Conservation (phyloP, 2,888 invertebrate genomes). For the Plagiodera versicolora region DNA sequence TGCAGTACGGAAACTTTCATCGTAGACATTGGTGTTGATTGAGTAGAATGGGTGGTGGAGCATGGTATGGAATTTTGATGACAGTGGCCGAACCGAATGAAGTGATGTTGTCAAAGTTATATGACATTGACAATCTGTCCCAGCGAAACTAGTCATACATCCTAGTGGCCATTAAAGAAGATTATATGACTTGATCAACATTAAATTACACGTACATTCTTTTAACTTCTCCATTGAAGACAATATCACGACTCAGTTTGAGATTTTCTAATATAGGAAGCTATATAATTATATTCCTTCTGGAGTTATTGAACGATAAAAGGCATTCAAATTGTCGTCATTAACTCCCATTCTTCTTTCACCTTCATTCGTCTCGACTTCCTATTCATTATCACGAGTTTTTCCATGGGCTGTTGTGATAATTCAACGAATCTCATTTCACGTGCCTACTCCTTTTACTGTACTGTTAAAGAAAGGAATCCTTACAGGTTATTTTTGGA, state of each 20-base stretch:
- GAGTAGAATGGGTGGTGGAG: slow-evolving; percentile 39
- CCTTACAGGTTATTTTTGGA: too few relatives aligned
- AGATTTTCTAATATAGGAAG: too few relatives aligned
- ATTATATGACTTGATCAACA: neutral
- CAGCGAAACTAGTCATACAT: too few relatives aligned
- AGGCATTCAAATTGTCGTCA: too few relatives aligned
- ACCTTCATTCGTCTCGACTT: too few relatives aligned
- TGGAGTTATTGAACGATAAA: neutral
- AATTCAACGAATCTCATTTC: neutral
- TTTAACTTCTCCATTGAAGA: neutral
- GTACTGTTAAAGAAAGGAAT: too few relatives aligned
- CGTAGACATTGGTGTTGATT: slow-evolving; percentile 36
- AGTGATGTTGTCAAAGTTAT: neutral
- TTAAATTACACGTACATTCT: slow-evolving; percentile 1
- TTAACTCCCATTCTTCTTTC: too few relatives aligned
- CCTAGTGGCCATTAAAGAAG: too few relatives aligned
- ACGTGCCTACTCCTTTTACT: neutral
- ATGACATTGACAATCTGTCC: neutral
- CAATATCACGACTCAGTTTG: too few relatives aligned
- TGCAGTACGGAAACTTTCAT: slow-evolving; percentile 35
- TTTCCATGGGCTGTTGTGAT: too few relatives aligned
- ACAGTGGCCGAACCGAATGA: slow-evolving; percentile 4
- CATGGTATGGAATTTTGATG: slow-evolving; percentile 20
- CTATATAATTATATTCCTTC: too few relatives aligned
- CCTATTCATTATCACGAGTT: too few relatives aligned